Conservation (phyloP, 1,140 invertebrate species). For the Cataglyphis hispanica region DNA sequence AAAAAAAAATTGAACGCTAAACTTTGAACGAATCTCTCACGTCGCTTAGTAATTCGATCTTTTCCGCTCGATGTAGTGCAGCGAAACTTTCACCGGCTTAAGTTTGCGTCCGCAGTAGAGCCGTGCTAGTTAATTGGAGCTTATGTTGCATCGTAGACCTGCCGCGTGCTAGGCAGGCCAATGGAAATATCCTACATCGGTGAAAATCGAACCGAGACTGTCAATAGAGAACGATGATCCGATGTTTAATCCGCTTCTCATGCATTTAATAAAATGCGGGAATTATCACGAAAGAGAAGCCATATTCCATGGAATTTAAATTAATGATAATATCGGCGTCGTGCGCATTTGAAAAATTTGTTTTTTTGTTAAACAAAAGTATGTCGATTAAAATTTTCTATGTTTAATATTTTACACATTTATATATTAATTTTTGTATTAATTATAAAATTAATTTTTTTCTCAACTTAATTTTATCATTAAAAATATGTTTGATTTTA, state of each 20-base stretch:
- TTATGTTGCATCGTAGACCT: slow-evolving; percentile 37
- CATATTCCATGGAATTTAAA: neutral
- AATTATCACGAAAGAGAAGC: no score
- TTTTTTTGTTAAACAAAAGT: no score
- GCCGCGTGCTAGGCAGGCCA: neutral
- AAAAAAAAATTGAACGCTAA: neutral
- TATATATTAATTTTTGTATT: no score
- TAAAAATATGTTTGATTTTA: no score
- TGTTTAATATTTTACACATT: no score
- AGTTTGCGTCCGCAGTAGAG: slow-evolving; percentile 37
- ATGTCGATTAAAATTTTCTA: no score
- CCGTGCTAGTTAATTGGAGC: slow-evolving; percentile 55
- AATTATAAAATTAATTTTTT: no score
- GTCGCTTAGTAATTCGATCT: slow-evolving; percentile 32
- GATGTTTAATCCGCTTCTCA: slow-evolving; percentile 5
- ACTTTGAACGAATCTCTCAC: slow-evolving; percentile 9
- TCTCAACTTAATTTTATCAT: no score
- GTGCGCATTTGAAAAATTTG: no score
- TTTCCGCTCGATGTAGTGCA: slow-evolving; percentile 19
- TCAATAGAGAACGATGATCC: slow-evolving; percentile 34
- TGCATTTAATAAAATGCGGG: neutral
- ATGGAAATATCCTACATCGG: slow-evolving; percentile 4
- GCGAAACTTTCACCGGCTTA: slow-evolving; percentile 41
- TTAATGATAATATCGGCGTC: neutral
- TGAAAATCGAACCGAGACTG: slow-evolving; percentile 20